A percentile compares a stretch with the other conserved stretches of the same genome.
phyloP scores from a whole-genome alignment of 2,113 vertebrate species.

The Uria aalge region DNA sequence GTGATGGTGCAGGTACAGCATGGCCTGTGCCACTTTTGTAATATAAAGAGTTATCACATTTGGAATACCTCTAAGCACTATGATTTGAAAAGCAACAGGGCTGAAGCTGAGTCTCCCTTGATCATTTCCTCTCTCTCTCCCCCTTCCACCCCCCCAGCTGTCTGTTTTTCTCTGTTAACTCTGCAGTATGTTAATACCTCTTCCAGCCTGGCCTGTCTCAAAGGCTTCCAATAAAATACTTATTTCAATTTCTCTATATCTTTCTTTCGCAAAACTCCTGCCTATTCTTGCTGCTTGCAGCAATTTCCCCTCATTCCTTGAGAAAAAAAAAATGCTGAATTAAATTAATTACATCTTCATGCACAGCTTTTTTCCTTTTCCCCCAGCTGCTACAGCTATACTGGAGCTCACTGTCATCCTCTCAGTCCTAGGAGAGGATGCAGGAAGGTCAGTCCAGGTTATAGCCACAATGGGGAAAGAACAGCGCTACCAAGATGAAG shows the following conservation, averaged over 20 bases:
- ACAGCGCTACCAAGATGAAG: neutral
- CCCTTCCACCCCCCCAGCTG: too few species aligned
- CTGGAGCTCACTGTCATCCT: neutral
- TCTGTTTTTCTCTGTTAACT: neutral
- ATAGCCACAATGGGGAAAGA: neutral
- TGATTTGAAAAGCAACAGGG: neutral
- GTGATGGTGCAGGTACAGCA: accelerated
- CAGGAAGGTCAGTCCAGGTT: neutral
- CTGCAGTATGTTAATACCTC: neutral
- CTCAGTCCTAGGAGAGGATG: neutral
- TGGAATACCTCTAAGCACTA: neutral
- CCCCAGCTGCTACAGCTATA: neutral
- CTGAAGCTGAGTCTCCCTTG: neutral
- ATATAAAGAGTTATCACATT: accelerated
- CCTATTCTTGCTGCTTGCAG: neutral
- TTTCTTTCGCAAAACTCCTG: neutral
- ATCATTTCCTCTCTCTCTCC: neutral
- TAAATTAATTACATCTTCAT: neutral
- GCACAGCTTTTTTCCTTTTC: neutral
- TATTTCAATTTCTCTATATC: neutral
- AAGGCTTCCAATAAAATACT: neutral
- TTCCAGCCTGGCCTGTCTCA: neutral
- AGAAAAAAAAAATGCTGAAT: neutral
- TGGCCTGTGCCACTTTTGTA: accelerated
- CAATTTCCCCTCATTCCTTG: neutral